Evolutionary conservation across 2,888 invertebrate species (phyloP), one percentile per base, ranked within the genome.

Genomic region (Galeruca laticollis): DNA sequence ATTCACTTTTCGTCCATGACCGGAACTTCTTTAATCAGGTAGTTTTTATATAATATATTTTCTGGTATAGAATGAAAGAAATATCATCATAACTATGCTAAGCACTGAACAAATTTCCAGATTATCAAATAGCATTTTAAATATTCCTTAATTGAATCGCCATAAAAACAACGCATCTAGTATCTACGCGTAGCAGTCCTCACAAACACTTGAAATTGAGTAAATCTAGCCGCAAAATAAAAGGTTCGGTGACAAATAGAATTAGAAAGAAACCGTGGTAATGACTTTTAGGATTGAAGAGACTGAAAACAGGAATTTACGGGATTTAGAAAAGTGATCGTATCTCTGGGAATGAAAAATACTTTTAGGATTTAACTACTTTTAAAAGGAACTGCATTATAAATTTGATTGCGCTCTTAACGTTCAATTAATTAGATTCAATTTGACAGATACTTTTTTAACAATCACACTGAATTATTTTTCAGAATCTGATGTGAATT

Each of bases 151-250:
- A 26, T 26, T 26, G 26, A 26, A 26, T 59, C 20, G 15, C 21
- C 11, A 52, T 68, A 18, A 51, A 64, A 57, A 63, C 59, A 59
- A 63, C 67, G 43, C 61, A 61, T 62, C 54, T 52, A n/a, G n/a
- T n/a, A 57, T 56, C 49, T 57, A 51, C 43, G 69, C 66, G 69
- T 67, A 57, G 33, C 60, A 56, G n/a, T 21, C 33, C 6, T 5
- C 37, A 64, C 66, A 33, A 18, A 63, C 69, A 60, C 64, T 68
- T 59, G 65, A 68, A 71, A 52, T 52, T 40, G 65, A 65, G 71
- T 64, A 57, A 71, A 71, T 71, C 64, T 68, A 64, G 52, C 71
- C 68, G 62, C 65, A 62, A 61, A 68, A 68, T 68, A 71, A 71
- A 67, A 68, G 68, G 52, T 35, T 57, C 43, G 35, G 51, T 65